Evolutionary conservation across 2,888 invertebrate species (phyloP), one percentile per base, ranked within the genome.

Genomic region (Cephalotes varians): DNA sequence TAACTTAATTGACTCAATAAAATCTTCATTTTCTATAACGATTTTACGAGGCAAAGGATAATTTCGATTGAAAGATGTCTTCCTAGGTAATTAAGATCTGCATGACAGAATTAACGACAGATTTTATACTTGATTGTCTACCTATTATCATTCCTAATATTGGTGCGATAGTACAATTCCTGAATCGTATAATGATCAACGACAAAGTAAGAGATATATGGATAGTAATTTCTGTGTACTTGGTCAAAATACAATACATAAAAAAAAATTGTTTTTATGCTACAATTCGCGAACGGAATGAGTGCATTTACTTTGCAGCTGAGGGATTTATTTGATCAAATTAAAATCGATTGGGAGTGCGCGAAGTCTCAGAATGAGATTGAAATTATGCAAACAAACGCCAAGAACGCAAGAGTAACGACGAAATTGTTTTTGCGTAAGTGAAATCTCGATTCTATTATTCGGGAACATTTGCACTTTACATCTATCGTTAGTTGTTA

Each of bases 321-420:
- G 40, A 77, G 1, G 10, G 7, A 28, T 40, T 67, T 77, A 31
- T 5, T 77, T 6, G 51, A 77, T 28, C 67, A 51, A 69, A 77
- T 77, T 28, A 54, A 69, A 77, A 12, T 7, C 9, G 37, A 77
- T 12, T 77, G 67, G 51, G 12, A 28, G 18, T 12, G n/a, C n/a
- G 28, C 12, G 12, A 51, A 1, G n/a, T 62, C 49, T 51, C 28
- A 51, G 1, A 7, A 54, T 28, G 77, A 77, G 3, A 69, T 69
- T 21, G 49, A 76, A 67, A 69, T 77, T 51, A 69, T 69, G 51
- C 49, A 40, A 40, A 3, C 18, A 54, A 54, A 37, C 21, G 51
- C 37, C 4, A n/a, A 1, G 40, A 12, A 12, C 12, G 25, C 51
- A 37, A 67, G 1, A 28, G 12, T 37, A 51, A 28, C n/a, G 2